Conservation (phyloP, 2,113 vertebrate genomes). For the Propithecus coquereli region DNA sequence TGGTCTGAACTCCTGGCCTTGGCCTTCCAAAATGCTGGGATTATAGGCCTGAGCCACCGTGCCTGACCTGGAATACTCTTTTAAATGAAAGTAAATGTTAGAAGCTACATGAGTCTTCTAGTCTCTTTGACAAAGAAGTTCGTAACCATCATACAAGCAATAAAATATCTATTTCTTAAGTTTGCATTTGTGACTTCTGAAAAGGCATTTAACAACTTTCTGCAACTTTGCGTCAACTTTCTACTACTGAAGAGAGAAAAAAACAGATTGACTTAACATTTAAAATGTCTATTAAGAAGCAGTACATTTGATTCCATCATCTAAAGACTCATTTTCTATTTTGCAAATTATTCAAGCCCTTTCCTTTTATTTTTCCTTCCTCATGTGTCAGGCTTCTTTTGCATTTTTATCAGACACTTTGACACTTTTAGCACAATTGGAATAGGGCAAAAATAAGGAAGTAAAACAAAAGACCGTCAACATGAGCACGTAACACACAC, state of each 20-base stretch:
- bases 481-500: neutral
- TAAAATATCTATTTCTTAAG: neutral
- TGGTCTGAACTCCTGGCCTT: no score
- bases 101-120: neutral
- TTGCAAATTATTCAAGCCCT: neutral
- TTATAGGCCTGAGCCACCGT: no score
- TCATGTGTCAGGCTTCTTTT: neutral
- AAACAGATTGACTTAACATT: neutral
- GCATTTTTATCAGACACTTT: constrained; percentile 31
- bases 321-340: neutral
- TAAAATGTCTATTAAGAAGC: neutral
- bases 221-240: neutral
- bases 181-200: neutral
- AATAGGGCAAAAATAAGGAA: constrained; percentile 47
- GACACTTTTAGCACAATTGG: neutral
- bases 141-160: neutral
- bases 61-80: neutral
- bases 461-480: constrained; percentile 37
- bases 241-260: neutral
- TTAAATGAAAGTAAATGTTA: neutral
- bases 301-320: neutral
- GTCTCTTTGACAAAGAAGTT: neutral
- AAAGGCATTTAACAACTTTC: neutral
- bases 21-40: no score
- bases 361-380: neutral